Evolutionary conservation across 2,888 invertebrate genomes (phyloP).

Genomic region (Caenorhabditis uteleia): DNA sequence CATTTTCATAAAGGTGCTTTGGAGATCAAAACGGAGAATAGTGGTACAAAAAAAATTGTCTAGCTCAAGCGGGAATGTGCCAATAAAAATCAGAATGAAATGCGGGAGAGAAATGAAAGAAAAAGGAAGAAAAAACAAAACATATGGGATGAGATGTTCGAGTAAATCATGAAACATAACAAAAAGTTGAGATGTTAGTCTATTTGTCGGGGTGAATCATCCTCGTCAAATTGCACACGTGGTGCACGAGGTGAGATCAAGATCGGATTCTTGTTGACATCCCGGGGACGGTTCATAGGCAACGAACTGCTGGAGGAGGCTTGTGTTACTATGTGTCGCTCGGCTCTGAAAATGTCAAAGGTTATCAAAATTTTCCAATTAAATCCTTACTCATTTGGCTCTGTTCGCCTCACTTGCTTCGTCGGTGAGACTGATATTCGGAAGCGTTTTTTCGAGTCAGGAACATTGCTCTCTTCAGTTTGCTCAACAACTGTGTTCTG

Average conservation of each 20-base stretch:
- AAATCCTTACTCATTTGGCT: slow-evolving; percentile 29
- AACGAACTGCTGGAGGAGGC: slow-evolving; percentile 48
- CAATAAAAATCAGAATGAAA: no score
- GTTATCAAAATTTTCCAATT: neutral
- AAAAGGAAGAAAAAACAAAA: no score
- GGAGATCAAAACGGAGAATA: no score
- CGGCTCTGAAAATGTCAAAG: neutral
- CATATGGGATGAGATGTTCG: no score
- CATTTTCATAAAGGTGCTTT: no score
- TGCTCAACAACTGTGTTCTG: slow-evolving; percentile 12
- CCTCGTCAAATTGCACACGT: slow-evolving; percentile 63
- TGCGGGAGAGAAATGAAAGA: no score
- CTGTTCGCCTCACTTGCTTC: slow-evolving; percentile 41
- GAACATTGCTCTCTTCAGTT: slow-evolving; percentile 7
- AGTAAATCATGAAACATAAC: no score
- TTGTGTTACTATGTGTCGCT: slow-evolving; percentile 49
- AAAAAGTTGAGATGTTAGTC: no score
- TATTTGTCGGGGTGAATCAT: slow-evolving; percentile 59
- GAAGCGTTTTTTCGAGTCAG: slow-evolving; percentile 55
- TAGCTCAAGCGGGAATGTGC: no score
- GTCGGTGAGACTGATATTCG: slow-evolving; percentile 67
- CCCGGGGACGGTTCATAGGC: slow-evolving; percentile 22
- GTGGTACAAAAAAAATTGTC: no score
- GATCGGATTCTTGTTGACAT: slow-evolving; percentile 12
- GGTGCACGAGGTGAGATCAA: slow-evolving; percentile 59